Evolutionary conservation across 2,113 vertebrate genomes (phyloP).

Genomic region (Catharus minimus): DNA sequence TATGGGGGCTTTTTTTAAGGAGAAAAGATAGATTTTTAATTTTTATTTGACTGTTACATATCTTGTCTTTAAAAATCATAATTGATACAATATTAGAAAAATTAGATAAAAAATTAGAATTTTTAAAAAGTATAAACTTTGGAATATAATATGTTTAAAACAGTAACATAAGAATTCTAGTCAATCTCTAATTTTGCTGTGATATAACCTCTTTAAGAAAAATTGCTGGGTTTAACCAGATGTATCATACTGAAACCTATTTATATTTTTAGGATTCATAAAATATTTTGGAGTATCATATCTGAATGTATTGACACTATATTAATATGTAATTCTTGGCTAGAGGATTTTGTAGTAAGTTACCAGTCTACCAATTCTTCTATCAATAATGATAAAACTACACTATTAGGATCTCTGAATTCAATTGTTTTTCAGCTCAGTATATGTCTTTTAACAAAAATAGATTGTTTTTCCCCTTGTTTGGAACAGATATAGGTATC

Average conservation of each 20-base stretch:
- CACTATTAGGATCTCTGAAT: not conserved
- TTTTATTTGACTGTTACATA: not conserved
- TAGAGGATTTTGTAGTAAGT: not conserved
- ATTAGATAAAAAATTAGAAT: not conserved
- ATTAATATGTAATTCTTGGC: not conserved
- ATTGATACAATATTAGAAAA: not conserved
- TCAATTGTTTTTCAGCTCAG: not conserved
- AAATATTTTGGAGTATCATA: not conserved
- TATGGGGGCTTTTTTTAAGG: not conserved
- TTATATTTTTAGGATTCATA: not conserved
- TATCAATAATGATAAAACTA: not conserved
- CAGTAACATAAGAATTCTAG: not conserved
- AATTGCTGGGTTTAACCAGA: not conserved
- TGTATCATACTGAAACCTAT: not conserved
- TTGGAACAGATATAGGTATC: not conserved
- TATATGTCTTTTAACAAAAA: not conserved
- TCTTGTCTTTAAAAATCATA: not conserved
- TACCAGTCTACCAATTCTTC: not conserved
- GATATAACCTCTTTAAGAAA: not conserved
- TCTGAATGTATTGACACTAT: not conserved
- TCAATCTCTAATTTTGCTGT: not conserved
- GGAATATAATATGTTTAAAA: not conserved
- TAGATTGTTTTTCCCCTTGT: not conserved
- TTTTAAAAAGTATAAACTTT: not conserved
- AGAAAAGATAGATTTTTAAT: not conserved